Evolutionary conservation across 2,113 vertebrate species (phyloP), one percentile per base, ranked within the genome.

Genomic region (Thamnophis sirtalis): DNA sequence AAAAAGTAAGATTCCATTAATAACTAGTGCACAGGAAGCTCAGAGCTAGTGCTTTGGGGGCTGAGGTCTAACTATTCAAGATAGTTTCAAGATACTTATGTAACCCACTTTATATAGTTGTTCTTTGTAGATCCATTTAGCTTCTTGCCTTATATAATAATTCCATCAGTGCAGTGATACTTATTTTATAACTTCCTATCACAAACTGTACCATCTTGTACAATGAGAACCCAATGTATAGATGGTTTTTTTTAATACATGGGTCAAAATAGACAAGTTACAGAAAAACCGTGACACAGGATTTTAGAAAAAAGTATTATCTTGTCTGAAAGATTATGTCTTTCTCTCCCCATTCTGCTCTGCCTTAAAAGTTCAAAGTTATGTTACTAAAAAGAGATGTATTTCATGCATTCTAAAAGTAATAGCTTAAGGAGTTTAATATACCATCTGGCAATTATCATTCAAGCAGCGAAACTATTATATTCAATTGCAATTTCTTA

Each of bases 151-250:
- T 89, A 51, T 91, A 88, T 8, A 26, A 86, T 5, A 38, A 15
- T 43, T 92, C 56, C 80, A 50, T 91, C 91, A 89, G 89, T 38
- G 80, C 38, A 94, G 90, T 88, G 89, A 48, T n/a, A 92, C 80
- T 55, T 55, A 43, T 49, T 91, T 95, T 95, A 95, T 38, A 87
- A 68, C 84, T 50, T 28, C 51, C 33, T 24, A 9, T 33, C 63
- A 91, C 1, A 54, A 60, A 88, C 33, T 26, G 86, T 38, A 84
- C 85, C 73, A 88, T 87, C 87, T 22, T 90, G 53, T 86, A 90
- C 3, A 90, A 43, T 58, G 9, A 93, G 9, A 56, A 19, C 4
- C 2, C 60, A 90, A 88, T 85, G 9, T 93, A 93, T 91, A 93
- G 1, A 91, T 26, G 22, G 68, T 88, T 92, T n/a, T 38, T 53